Evolutionary conservation across 2,888 invertebrate species (phyloP).

Genomic region (Rugalucina vietnamica): DNA sequence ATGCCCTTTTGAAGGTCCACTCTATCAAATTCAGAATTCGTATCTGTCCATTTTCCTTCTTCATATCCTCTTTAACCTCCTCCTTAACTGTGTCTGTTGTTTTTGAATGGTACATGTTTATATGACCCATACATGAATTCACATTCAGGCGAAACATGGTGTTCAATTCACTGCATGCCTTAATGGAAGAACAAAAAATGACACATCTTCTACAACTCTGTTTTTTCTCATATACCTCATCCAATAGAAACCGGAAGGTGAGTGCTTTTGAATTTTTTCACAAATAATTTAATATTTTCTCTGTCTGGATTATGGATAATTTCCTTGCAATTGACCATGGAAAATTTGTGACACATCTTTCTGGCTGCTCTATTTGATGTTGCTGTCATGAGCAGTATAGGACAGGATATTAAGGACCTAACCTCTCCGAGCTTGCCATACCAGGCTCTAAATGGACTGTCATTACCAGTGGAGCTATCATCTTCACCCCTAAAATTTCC

Average conservation of each 20-base stretch:
- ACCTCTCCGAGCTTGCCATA: conserved; percentile 45
- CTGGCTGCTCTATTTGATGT: conserved; percentile 45
- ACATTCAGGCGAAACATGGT: conserved; percentile 17
- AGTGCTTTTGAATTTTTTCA: conserved; percentile 17
- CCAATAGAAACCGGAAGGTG: background rate
- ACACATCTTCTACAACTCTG: conserved; percentile 26
- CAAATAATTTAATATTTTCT: conserved; percentile 38
- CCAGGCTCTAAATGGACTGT: conserved; percentile 47
- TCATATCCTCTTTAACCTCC: conserved; percentile 42
- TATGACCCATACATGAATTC: background rate
- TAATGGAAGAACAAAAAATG: conserved; percentile 53
- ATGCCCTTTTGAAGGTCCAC: too few species aligned
- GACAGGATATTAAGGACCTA: conserved; percentile 30
- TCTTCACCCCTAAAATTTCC: conserved; percentile 36
- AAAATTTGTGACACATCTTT: too few species aligned
- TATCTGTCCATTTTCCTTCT: conserved; percentile 29
- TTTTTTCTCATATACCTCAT: background rate
- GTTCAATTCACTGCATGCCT: conserved; percentile 39
- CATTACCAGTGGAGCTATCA: too few species aligned
- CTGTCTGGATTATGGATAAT: conserved; percentile 32
- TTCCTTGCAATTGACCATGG: conserved; percentile 27
- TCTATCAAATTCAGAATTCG: too few species aligned
- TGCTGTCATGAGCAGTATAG: conserved; percentile 47
- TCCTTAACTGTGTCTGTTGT: conserved; percentile 49
- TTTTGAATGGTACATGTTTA: conserved; percentile 53